These are phyloP conservation scores for Spheniscus humboldti DNA, from an alignment of 2,797 vertebrate species.

Conservation along the genomic window DNA sequence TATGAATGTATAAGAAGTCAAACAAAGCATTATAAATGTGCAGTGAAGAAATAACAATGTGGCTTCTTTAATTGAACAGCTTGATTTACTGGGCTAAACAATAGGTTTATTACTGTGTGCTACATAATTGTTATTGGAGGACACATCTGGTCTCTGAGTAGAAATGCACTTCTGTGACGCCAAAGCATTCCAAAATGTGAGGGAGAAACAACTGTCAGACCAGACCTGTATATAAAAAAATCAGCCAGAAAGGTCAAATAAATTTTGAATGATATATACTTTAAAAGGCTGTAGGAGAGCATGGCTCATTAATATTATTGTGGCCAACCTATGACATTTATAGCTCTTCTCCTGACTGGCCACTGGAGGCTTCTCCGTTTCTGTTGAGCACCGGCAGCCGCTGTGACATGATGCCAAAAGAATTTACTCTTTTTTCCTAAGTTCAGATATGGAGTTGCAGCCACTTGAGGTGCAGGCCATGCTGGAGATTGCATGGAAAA, in stretches of 20 bases:
- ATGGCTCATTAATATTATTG: neutral
- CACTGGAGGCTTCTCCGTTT: neutral
- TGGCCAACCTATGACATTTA: neutral
- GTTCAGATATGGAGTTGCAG: neutral
- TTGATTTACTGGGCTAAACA: slow-evolving; percentile 30
- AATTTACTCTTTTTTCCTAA: neutral
- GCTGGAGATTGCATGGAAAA: neutral
- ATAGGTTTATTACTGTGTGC: neutral
- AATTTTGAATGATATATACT: neutral
- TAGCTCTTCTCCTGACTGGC: neutral
- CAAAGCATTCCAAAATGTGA: neutral
- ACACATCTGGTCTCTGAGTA: neutral
- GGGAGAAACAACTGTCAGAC: neutral
- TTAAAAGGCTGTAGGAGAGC: neutral
- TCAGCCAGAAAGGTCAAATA: neutral
- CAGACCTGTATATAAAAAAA: neutral
- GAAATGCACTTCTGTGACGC: neutral
- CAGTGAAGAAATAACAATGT: neutral
- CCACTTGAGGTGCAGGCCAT: neutral
- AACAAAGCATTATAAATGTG: slow-evolving; percentile 5
- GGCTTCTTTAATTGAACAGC: slow-evolving; percentile 15
- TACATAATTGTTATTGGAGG: neutral
- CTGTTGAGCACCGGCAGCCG: neutral
- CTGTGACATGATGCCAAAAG: neutral
- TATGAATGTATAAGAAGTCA: neutral